These are phyloP conservation scores for Meteorus cinctellus DNA, from an alignment of 2,888 invertebrate species.

Conservation along the genomic window DNA sequence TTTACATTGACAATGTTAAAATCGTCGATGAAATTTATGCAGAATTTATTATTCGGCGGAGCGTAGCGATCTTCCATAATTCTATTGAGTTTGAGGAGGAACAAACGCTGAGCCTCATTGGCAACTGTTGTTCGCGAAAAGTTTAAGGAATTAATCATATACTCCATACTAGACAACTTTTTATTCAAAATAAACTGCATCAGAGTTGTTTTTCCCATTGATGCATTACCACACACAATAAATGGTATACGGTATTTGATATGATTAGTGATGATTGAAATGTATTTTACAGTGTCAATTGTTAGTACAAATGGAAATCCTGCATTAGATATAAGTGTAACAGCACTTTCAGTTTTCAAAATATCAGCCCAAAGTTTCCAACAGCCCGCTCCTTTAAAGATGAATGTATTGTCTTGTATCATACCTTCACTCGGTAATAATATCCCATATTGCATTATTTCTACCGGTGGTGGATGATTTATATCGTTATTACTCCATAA, in stretches of 20 bases:
- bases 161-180: conserved; percentile 74
- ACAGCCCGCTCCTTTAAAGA: conserved; percentile 76
- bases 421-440: conserved; percentile 75
- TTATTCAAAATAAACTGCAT: conserved; percentile 74
- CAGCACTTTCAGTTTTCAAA: conserved; percentile 73
- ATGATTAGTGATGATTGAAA: conserved; percentile 76
- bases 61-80: conserved; percentile 76
- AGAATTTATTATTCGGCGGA: conserved; percentile 75
- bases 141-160: conserved; percentile 75
- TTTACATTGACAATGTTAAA: conserved; percentile 72
- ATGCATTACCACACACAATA: conserved; percentile 77
- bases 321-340: conserved; percentile 55
- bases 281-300: conserved; percentile 76
- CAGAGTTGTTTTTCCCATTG: conserved; percentile 80
- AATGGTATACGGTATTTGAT: conserved; percentile 75
- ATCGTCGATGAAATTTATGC: conserved; percentile 81
- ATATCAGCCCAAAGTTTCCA: conserved; percentile 78
- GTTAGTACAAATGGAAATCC: conserved; percentile 75
- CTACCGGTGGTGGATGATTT: conserved; percentile 74
- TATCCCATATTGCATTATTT: conserved; percentile 76
- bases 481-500: conserved; percentile 56
- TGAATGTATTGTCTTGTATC: conserved; percentile 77
- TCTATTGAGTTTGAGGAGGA: conserved; percentile 75
- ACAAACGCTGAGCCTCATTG: conserved; percentile 74
- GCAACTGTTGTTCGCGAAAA: conserved; percentile 72